Conservation (phyloP, 2,888 invertebrate genomes). For the Mechanitis mazaeus region DNA sequence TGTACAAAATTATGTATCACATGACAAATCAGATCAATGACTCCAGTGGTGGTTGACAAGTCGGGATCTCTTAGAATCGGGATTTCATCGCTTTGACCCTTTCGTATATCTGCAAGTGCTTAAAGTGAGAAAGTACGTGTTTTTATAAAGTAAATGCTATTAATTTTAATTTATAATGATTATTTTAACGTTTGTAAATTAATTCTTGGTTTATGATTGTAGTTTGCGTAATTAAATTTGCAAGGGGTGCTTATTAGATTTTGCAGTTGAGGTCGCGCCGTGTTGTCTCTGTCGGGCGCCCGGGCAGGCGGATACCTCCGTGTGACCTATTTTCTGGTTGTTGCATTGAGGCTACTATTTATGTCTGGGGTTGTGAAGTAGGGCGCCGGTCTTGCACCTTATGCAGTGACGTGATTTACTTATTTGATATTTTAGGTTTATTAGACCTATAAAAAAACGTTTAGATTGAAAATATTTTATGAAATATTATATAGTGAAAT, state of each 20-base stretch:
- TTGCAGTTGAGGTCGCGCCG: conserved; percentile 54
- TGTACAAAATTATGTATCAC: conserved; percentile 35
- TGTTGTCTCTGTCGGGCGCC: conserved; percentile 52
- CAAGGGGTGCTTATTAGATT: conserved; percentile 48
- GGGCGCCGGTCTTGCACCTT: conserved; percentile 58
- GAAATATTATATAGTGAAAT: too few relatives aligned
- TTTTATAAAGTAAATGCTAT: conserved; percentile 41
- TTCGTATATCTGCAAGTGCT: conserved; percentile 50
- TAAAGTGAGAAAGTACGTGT: conserved; percentile 52
- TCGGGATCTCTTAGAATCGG: conserved; percentile 47
- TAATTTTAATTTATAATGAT: conserved; percentile 32
- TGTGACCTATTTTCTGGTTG: conserved; percentile 76
- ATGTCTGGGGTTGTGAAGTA: conserved; percentile 64
- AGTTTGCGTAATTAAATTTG: conserved; percentile 49
- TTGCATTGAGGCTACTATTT: conserved; percentile 72
- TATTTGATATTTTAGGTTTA: conserved; percentile 2
- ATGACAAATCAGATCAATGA: conserved; percentile 63
- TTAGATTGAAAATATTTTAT: too few relatives aligned
- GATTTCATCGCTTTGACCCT: conserved; percentile 52
- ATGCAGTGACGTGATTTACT: conserved; percentile 46
- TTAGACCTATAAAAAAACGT: conserved; percentile 4
- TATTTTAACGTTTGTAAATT: conserved; percentile 11
- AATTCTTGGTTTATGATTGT: conserved; percentile 17
- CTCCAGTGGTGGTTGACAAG: conserved; percentile 57
- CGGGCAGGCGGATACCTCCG: conserved; percentile 69